Evolutionary conservation across 2,888 invertebrate genomes (phyloP).

Genomic region (Himalopsyche anomala): DNA sequence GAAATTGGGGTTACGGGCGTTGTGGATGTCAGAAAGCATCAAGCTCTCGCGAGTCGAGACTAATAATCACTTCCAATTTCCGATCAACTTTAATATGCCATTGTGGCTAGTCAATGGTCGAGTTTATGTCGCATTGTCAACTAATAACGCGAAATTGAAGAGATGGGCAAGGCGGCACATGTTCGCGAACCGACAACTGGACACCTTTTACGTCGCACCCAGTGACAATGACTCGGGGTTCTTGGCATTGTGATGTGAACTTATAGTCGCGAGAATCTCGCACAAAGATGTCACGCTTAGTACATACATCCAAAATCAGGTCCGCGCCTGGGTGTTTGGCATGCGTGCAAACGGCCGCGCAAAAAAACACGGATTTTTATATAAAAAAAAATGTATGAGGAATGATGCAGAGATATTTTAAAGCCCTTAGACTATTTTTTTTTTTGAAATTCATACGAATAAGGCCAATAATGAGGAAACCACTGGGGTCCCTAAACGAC

Average conservation of each 20-base stretch:
- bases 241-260: not conserved
- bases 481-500: no score
- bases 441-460: no score
- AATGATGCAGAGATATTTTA: no score
- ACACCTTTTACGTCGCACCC: slow-evolving; percentile 13
- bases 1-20: not conserved
- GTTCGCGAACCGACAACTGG: not conserved
- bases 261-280: no score
- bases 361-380: no score
- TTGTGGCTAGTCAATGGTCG: not conserved
- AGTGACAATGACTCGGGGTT: not conserved
- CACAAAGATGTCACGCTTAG: no score
- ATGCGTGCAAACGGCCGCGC: no score
- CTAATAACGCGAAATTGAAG: slow-evolving; percentile 1
- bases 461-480: no score
- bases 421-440: no score
- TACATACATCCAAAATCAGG: no score
- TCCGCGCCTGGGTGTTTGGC: no score
- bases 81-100: not conserved
- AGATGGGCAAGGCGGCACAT: not conserved
- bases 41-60: slow-evolving; percentile 19
- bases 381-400: no score
- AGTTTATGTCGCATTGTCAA: not conserved
- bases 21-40: not conserved
- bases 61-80: not conserved